Evolutionary conservation across 2,113 vertebrate species (phyloP).

Genomic region (Isichthys henryi): DNA sequence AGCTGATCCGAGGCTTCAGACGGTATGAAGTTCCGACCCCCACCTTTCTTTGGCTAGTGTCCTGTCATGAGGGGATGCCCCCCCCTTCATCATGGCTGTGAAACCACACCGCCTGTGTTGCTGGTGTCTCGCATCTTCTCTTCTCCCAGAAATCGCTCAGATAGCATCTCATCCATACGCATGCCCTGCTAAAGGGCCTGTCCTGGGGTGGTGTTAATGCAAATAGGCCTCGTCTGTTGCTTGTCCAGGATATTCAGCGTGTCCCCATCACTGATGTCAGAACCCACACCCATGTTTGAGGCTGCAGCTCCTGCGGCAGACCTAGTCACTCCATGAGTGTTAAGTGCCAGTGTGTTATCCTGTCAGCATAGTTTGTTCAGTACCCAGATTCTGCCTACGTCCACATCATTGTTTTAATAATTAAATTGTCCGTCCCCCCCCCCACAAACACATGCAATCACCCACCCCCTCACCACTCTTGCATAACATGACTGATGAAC

Average conservation of each 20-base stretch:
- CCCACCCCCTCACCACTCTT: constrained; percentile 26
- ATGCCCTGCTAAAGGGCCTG: constrained; percentile 42
- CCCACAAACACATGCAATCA: background rate
- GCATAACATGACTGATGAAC: background rate
- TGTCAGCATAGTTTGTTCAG: constrained; percentile 31
- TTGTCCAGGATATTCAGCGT: background rate
- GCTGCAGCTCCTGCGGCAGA: background rate
- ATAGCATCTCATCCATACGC: constrained; percentile 58
- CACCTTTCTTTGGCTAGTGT: background rate
- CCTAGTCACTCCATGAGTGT: background rate
- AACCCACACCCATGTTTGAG: background rate
- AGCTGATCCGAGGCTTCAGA: constrained; percentile 67
- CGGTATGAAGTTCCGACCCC: constrained; percentile 59
- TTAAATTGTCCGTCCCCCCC: constrained; percentile 41
- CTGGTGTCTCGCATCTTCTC: background rate
- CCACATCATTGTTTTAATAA: constrained; percentile 71
- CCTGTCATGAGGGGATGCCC: background rate
- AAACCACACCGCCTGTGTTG: background rate
- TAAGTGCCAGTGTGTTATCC: background rate
- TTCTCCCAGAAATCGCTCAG: constrained; percentile 13
- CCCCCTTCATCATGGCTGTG: background rate
- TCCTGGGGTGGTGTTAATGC: constrained; percentile 48
- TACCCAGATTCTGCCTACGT: constrained; percentile 55
- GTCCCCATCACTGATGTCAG: background rate
- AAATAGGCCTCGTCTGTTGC: constrained; percentile 35